Evolutionary conservation across 2,113 vertebrate species (phyloP).

Genomic region (Podarcis cretensis): DNA sequence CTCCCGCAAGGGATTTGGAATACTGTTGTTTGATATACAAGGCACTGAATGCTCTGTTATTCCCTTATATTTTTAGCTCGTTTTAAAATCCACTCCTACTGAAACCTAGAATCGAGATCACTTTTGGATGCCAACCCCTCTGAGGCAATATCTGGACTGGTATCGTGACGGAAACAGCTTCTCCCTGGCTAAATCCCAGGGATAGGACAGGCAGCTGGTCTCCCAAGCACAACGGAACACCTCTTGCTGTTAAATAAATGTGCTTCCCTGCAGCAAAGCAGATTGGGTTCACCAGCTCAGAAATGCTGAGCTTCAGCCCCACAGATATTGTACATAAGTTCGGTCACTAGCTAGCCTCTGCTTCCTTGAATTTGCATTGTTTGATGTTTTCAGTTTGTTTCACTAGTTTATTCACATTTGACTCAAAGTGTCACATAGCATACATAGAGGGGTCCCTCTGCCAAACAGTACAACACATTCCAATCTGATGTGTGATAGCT

Average conservation of each 20-base stretch:
- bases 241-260: background rate
- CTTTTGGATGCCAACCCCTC: background rate
- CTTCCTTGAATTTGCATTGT: background rate
- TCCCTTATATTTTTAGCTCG: background rate
- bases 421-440: background rate
- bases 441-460: background rate
- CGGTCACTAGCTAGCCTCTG: background rate
- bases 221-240: background rate
- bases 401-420: background rate
- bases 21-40: background rate
- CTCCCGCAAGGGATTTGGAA: background rate
- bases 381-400: background rate
- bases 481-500: background rate
- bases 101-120: background rate
- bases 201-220: background rate
- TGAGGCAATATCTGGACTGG: background rate
- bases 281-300: too few species aligned
- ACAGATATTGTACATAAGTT: background rate
- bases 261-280: background rate
- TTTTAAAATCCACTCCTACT: slow-evolving; percentile 2
- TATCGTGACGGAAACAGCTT: background rate
- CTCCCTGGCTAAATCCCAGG: background rate
- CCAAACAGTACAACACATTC: background rate
- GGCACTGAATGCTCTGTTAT: background rate
- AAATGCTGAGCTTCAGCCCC: background rate